Evolutionary conservation across 2,797 vertebrate species (phyloP).

Genomic region (Lepilemur septentrionalis): DNA sequence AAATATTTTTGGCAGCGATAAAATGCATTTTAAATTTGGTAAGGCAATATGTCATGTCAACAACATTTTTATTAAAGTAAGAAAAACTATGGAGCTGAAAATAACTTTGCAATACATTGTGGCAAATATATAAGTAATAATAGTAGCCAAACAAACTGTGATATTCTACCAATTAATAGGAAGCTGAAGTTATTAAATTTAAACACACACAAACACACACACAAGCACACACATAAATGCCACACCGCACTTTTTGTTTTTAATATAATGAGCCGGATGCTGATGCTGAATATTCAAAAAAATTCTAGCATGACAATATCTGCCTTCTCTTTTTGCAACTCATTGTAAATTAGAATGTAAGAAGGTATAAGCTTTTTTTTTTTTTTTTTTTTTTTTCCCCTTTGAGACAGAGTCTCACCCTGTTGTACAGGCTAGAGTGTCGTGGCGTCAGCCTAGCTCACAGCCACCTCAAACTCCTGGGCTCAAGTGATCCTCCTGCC

Average conservation of each 20-base stretch:
- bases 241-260: background rate
- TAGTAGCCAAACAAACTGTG: background rate
- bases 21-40: background rate
- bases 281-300: background rate
- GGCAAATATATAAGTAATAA: background rate
- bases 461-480: too few species aligned
- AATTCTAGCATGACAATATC: background rate
- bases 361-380: background rate
- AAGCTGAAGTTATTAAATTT: background rate
- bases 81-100: background rate
- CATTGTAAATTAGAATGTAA: background rate
- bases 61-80: background rate
- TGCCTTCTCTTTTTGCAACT: background rate
- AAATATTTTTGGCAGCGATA: background rate
- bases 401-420: too few species aligned
- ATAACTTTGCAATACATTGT: background rate
- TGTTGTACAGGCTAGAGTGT: too few species aligned
- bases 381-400: too few species aligned
- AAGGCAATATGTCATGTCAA: background rate
- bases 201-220: background rate
- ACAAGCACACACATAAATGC: accelerated
- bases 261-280: background rate
- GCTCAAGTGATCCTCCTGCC: too few species aligned
- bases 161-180: background rate
- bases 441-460: too few species aligned